phyloP scores from a whole-genome alignment of 2,888 invertebrate species.

The Druceiella hillmani region DNA sequence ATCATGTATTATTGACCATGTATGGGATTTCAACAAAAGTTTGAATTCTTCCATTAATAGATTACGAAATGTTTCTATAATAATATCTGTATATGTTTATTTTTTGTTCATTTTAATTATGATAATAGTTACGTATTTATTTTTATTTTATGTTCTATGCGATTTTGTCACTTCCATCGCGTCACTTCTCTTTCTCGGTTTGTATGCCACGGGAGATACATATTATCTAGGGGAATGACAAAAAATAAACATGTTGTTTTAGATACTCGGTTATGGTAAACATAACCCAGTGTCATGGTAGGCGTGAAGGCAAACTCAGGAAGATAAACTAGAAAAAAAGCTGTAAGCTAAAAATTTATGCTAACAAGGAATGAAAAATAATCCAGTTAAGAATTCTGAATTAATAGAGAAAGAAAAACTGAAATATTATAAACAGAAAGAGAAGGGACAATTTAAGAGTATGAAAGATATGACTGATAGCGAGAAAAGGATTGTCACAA shows the following conservation, averaged over 20 bases:
- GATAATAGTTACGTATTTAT: too few relatives aligned
- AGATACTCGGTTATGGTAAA: constrained; percentile 14
- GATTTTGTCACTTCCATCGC: constrained; percentile 21
- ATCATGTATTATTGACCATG: too few relatives aligned
- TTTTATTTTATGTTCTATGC: constrained; percentile 18
- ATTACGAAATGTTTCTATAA: too few relatives aligned
- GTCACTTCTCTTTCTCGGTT: too few relatives aligned
- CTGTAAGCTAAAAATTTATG: constrained; percentile 14
- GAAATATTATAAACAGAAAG: constrained; percentile 13
- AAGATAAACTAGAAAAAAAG: constrained; percentile 16
- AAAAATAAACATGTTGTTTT: constrained; percentile 19
- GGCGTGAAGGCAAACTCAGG: constrained; percentile 17
- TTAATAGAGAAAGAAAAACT: constrained; percentile 15
- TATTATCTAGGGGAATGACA: constrained; percentile 15
- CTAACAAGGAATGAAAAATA: constrained; percentile 14
- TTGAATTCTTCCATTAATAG: too few relatives aligned
- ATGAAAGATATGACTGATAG: too few relatives aligned
- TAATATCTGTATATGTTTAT: too few relatives aligned
- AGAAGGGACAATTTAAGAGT: constrained; percentile 15
- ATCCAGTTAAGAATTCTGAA: constrained; percentile 13
- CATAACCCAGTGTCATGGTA: constrained; percentile 13
- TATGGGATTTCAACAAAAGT: too few relatives aligned
- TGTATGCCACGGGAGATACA: constrained; percentile 17
- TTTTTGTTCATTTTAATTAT: too few relatives aligned
- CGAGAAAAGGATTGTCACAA: too few relatives aligned